Conservation (phyloP, 2,888 invertebrate species). For the Plagodis pulveraria region DNA sequence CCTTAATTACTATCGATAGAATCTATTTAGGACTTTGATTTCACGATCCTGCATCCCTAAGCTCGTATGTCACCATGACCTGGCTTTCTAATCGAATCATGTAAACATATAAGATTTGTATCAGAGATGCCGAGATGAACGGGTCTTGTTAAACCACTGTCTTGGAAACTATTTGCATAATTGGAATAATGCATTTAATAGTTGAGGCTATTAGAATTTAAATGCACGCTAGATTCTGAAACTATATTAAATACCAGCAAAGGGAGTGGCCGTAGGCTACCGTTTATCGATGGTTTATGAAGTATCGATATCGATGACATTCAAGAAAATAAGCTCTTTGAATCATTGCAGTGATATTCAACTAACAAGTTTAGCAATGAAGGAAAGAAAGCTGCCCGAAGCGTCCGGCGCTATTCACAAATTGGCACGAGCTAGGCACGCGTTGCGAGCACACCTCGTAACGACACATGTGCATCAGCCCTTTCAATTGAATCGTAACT, state of each 20-base stretch:
- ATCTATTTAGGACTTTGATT: constrained; percentile 33
- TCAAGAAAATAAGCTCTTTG: constrained; percentile 57
- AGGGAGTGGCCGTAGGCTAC: constrained; percentile 28
- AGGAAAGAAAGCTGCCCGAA: constrained; percentile 81
- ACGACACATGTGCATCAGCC: constrained; percentile 41
- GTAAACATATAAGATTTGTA: constrained; percentile 41
- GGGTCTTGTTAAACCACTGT: constrained; percentile 38
- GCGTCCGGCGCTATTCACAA: constrained; percentile 82
- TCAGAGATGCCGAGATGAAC: constrained; percentile 39
- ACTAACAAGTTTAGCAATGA: constrained; percentile 80
- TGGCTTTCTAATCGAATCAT: constrained; percentile 43
- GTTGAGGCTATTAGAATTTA: constrained; percentile 28
- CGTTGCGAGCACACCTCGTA: constrained; percentile 51
- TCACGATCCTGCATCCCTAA: constrained; percentile 36
- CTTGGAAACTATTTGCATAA: constrained; percentile 34
- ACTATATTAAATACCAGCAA: constrained; percentile 27
- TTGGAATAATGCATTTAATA: constrained; percentile 38
- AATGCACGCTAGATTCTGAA: constrained; percentile 25
- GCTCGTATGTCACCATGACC: constrained; percentile 40
- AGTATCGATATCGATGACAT: constrained; percentile 56
- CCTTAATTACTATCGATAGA: constrained; percentile 36
- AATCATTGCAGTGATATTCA: constrained; percentile 74
- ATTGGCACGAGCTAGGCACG: constrained; percentile 83
- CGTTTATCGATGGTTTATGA: constrained; percentile 39
- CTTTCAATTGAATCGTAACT: constrained; percentile 39